These are phyloP conservation scores for Hydropotes inermis DNA, from an alignment of 2,113 vertebrate species.

Conservation along the genomic window DNA sequence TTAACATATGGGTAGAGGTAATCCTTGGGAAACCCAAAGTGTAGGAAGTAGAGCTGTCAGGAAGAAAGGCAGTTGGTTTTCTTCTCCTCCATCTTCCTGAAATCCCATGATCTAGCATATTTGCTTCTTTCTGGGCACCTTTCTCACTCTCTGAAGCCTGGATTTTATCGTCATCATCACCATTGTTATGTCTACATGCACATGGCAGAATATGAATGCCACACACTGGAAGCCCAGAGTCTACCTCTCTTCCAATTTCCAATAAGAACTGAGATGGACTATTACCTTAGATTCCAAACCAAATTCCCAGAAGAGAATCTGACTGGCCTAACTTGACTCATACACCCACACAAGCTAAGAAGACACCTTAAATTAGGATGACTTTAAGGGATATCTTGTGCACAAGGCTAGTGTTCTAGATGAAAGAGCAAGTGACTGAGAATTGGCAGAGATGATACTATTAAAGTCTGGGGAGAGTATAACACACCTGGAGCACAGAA, in stretches of 20 bases:
- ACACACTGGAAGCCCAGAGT: neutral
- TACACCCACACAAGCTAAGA: neutral
- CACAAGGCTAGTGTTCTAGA: neutral
- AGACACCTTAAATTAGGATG: neutral
- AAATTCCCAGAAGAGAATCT: neutral
- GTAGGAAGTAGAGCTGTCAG: neutral
- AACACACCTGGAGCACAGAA: neutral
- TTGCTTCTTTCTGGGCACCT: neutral
- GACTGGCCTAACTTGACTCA: neutral
- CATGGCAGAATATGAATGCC: neutral
- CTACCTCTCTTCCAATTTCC: neutral
- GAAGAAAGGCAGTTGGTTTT: neutral
- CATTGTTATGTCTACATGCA: neutral
- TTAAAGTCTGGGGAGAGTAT: neutral
- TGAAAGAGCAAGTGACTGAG: neutral
- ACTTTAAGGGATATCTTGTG: neutral
- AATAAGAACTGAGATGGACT: neutral
- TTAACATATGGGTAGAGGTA: neutral
- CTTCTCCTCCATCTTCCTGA: neutral
- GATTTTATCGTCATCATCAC: neutral
- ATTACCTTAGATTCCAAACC: neutral
- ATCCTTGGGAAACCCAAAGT: neutral
- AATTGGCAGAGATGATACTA: neutral
- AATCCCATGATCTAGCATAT: neutral
- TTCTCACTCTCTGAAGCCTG: neutral